A percentile compares a stretch with the other conserved stretches of the same genome.
Conservation (phyloP, 1,140 invertebrate species). For the Scaptomyza pallida region DNA sequence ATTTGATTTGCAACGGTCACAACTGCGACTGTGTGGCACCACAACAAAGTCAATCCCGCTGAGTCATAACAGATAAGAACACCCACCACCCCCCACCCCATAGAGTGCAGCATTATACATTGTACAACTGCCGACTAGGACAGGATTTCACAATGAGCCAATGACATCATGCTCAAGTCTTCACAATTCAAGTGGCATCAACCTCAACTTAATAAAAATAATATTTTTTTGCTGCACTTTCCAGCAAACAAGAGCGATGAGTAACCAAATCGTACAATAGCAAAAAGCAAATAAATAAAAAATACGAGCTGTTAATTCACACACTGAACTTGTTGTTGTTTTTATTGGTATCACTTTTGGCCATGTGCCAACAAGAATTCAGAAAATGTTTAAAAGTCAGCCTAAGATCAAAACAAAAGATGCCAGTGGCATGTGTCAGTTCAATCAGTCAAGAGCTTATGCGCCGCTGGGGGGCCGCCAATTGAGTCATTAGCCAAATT, state of each 20-base stretch:
- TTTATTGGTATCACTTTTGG: slow-evolving; percentile 41
- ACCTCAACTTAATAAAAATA: slow-evolving; percentile 10
- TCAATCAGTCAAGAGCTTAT: slow-evolving; percentile 3
- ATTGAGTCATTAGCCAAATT: slow-evolving; percentile 43
- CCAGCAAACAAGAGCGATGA: slow-evolving; percentile 34
- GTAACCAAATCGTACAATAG: slow-evolving; percentile 36
- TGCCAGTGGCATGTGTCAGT: slow-evolving; percentile 16
- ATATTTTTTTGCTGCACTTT: slow-evolving; percentile 21
- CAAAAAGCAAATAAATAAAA: slow-evolving; percentile 9
- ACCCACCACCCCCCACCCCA: too few relatives aligned
- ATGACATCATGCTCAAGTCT: slow-evolving; percentile 43
- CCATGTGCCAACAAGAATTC: slow-evolving; percentile 36
- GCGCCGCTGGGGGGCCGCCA: slow-evolving; percentile 8
- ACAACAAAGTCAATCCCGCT: slow-evolving; percentile 25
- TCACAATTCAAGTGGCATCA: slow-evolving; percentile 8
- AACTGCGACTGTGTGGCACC: slow-evolving; percentile 5
- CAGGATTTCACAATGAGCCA: slow-evolving; percentile 36
- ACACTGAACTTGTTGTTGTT: slow-evolving; percentile 38
- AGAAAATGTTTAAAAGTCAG: slow-evolving; percentile 23
- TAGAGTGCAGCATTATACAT: background rate
- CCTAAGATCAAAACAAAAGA: slow-evolving; percentile 11
- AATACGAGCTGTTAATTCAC: slow-evolving; percentile 22
- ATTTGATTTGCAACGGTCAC: slow-evolving; percentile 29
- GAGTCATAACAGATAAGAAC: slow-evolving; percentile 42
- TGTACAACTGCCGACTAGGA: background rate